phyloP scores from a whole-genome alignment of 53 echinoderm and acorn worm genomes.

The Astropecten irregularis region DNA sequence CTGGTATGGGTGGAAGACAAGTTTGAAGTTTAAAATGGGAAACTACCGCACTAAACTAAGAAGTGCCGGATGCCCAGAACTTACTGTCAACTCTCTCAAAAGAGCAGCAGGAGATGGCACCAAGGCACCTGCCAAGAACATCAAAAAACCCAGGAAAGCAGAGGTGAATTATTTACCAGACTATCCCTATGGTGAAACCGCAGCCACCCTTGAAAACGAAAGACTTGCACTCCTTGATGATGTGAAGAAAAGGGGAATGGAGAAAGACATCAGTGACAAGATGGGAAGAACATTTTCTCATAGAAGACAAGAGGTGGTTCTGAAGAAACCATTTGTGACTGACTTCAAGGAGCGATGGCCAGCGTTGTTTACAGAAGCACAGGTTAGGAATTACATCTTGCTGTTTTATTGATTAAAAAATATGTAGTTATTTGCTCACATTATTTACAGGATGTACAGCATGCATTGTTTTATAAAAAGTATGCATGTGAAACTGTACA shows the following conservation, averaged over 20 bases:
- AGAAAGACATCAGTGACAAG: conserved; percentile 30
- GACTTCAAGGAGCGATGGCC: conserved; percentile 62
- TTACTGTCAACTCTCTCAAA: conserved; percentile 25
- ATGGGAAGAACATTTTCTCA: conserved; percentile 55
- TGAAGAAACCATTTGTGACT: conserved; percentile 26
- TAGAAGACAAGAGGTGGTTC: conserved; percentile 62
- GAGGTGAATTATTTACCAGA: conserved; percentile 65
- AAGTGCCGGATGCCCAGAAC: conserved; percentile 13
- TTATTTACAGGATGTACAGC: too few relatives aligned
- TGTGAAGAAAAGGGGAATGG: conserved; percentile 44
- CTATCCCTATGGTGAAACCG: conserved; percentile 46
- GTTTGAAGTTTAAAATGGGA: conserved; percentile 62
- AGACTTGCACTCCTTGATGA: conserved; percentile 26
- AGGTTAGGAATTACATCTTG: conserved; percentile 20
- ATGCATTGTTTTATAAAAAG: not conserved
- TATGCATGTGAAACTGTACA: too few relatives aligned
- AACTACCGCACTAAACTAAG: conserved; percentile 57
- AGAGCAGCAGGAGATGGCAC: conserved; percentile 9
- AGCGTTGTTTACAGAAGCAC: conserved; percentile 50
- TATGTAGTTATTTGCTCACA: too few relatives aligned
- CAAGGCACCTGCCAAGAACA: conserved; percentile 26
- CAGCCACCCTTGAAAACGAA: conserved; percentile 31
- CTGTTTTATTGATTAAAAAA: not conserved
- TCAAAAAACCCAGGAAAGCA: conserved; percentile 60
- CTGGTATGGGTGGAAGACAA: conserved; percentile 48